These are phyloP conservation scores for Apotomis capreana DNA, from an alignment of 2,888 invertebrate species.

Conservation along the genomic window DNA sequence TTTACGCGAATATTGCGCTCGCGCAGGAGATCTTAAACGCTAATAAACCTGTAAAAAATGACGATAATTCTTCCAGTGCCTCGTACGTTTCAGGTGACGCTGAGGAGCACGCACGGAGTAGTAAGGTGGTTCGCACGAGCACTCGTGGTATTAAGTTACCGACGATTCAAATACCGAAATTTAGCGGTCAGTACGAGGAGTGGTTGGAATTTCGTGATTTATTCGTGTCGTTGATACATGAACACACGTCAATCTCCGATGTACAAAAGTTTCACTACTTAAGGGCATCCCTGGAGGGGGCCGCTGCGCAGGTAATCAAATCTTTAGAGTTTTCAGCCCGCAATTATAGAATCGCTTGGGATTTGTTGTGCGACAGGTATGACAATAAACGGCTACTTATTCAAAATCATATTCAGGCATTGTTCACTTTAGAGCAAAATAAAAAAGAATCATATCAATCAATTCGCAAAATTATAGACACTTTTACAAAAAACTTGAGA, in stretches of 20 bases:
- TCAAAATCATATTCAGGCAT: no score
- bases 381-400: no score
- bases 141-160: slow-evolving; percentile 30
- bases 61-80: slow-evolving; percentile 8
- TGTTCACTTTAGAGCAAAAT: no score
- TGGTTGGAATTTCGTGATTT: slow-evolving; percentile 40
- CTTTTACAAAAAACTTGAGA: no score
- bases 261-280: slow-evolving; percentile 44
- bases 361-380: no score
- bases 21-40: slow-evolving; percentile 22
- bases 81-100: slow-evolving; percentile 25
- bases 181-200: slow-evolving; percentile 34
- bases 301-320: slow-evolving; percentile 40
- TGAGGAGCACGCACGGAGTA: neutral
- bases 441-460: no score
- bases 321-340: slow-evolving; percentile 43
- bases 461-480: no score
- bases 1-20: neutral
- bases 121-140: slow-evolving; percentile 4
- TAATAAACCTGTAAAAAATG: slow-evolving; percentile 18
- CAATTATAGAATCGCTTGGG: no score
- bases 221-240: slow-evolving; percentile 39
- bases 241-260: slow-evolving; percentile 17
- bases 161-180: slow-evolving; percentile 18
- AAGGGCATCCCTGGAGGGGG: slow-evolving; percentile 37